These are phyloP conservation scores for Naja naja DNA, from an alignment of 2,113 vertebrate species.

Conservation along the genomic window DNA sequence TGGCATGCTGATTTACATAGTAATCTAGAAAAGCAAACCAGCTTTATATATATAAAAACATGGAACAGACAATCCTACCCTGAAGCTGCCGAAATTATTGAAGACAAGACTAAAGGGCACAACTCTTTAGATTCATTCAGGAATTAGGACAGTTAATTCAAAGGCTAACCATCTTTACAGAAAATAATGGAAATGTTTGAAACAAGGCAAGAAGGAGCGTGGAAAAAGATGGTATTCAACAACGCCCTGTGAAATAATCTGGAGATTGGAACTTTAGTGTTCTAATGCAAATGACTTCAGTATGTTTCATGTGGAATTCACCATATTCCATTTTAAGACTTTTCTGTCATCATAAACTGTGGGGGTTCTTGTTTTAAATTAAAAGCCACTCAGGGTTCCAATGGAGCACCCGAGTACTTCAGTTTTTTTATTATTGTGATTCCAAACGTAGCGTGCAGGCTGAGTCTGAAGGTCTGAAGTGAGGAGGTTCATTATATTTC, in stretches of 20 bases:
- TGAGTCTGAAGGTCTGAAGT: constrained; percentile 8
- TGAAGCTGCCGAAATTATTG: background rate
- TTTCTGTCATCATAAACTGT: constrained; percentile 26
- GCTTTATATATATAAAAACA: background rate
- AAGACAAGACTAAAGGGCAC: background rate
- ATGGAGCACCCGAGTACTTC: background rate
- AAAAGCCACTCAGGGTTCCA: constrained; percentile 14
- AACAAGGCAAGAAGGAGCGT: background rate
- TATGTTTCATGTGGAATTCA: background rate
- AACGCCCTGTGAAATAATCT: constrained; percentile 17
- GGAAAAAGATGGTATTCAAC: background rate
- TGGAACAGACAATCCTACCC: background rate
- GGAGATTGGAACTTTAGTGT: background rate
- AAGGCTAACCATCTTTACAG: background rate
- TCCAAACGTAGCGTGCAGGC: constrained; percentile 12
- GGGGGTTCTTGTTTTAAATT: constrained; percentile 22
- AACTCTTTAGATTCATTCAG: background rate
- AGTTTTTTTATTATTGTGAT: background rate
- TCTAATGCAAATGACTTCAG: constrained; percentile 36
- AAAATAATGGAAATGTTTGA: background rate
- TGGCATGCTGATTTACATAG: background rate
- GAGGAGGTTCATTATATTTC: background rate
- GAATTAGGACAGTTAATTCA: background rate
- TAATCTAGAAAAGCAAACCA: background rate
- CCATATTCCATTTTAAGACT: constrained; percentile 29